These are phyloP conservation scores for Leptopterna dolabrata DNA, from an alignment of 2,888 invertebrate species.

Conservation along the genomic window DNA sequence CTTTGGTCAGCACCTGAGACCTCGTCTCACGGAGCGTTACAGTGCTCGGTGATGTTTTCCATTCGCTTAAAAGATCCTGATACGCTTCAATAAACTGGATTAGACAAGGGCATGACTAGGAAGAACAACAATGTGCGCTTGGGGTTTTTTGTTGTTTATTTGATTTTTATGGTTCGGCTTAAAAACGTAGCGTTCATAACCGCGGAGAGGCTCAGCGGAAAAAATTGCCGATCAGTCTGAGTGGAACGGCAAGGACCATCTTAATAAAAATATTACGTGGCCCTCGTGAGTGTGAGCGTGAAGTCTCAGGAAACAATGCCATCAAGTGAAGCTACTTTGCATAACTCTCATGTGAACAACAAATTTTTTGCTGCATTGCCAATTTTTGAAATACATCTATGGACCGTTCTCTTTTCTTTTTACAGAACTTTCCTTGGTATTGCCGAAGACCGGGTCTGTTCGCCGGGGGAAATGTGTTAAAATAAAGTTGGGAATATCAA, in stretches of 20 bases:
- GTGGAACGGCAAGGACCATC: background rate
- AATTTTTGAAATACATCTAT: too few relatives aligned
- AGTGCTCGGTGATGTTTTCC: background rate
- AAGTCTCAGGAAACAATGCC: too few relatives aligned
- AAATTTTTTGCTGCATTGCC: too few relatives aligned
- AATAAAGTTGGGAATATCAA: too few relatives aligned
- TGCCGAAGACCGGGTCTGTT: too few relatives aligned
- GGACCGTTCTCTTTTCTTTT: too few relatives aligned
- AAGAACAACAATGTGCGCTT: background rate
- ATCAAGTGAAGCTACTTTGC: too few relatives aligned
- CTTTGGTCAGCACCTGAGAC: background rate
- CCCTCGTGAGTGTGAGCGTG: too few relatives aligned
- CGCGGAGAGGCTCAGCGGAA: background rate
- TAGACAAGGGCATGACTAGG: background rate
- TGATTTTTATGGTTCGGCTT: background rate
- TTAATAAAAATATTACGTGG: too few relatives aligned
- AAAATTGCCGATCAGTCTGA: background rate
- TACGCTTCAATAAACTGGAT: background rate
- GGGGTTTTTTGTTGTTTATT: background rate
- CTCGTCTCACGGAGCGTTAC: background rate
- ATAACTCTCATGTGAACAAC: too few relatives aligned
- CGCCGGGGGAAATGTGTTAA: too few relatives aligned
- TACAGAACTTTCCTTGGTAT: too few relatives aligned
- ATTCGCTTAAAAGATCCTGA: background rate
- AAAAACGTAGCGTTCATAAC: background rate